Percentiles rank a stretch among this genome's conserved stretches.
Evolutionary conservation across 2,888 invertebrate genomes (phyloP).

Genomic region (Chrysina gloriosa): DNA sequence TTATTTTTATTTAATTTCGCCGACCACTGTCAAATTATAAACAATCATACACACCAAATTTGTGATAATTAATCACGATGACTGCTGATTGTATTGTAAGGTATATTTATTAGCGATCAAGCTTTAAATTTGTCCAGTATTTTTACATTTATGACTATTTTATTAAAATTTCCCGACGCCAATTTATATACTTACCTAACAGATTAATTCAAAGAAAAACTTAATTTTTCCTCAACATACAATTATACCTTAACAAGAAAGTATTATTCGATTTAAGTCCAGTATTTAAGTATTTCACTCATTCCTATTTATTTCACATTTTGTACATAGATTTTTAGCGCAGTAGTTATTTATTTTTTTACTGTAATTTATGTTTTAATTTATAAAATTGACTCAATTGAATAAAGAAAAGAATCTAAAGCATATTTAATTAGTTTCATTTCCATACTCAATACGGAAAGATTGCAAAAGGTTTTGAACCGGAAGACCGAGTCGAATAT

Average conservation of each 20-base stretch:
- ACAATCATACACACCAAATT: slow-evolving; percentile 12
- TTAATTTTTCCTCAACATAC: neutral
- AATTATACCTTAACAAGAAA: slow-evolving; percentile 23
- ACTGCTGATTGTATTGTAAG: slow-evolving; percentile 11
- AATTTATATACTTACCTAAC: no score
- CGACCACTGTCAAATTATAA: slow-evolving; percentile 6
- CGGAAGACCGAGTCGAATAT: no score
- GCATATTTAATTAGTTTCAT: neutral
- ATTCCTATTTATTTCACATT: slow-evolving; percentile 31
- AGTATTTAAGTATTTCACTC: slow-evolving; percentile 23
- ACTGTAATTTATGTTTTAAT: slow-evolving; percentile 27
- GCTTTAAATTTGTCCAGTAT: neutral
- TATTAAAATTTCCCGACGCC: neutral
- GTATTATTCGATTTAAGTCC: slow-evolving; percentile 38
- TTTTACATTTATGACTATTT: neutral
- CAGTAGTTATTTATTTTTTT: slow-evolving; percentile 26
- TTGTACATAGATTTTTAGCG: slow-evolving; percentile 20
- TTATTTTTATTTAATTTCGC: slow-evolving; percentile 19
- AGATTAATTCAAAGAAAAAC: no score
- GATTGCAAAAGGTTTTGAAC: no score
- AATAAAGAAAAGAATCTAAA: slow-evolving; percentile 1
- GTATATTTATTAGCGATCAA: neutral
- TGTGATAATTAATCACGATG: slow-evolving; percentile 17
- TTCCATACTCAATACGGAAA: no score
- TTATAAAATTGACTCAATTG: slow-evolving; percentile 18